Base-by-base conservation (phyloP, 2,888 invertebrate genomes). In the Penaeus monodon region DNA sequence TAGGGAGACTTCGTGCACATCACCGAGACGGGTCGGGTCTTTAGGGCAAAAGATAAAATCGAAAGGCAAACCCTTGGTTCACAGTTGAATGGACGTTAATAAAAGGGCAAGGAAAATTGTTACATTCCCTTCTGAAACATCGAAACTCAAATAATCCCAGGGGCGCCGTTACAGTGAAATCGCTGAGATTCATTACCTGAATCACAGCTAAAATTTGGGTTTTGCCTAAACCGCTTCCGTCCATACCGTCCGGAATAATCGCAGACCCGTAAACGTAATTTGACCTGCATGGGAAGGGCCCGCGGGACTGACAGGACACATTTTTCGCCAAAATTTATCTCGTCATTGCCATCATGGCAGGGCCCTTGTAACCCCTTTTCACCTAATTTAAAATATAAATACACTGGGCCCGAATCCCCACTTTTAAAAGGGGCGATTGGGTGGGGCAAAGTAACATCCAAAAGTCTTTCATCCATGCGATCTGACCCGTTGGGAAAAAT, bases 291-390 rank as follows among this genome's bases (percentile, higher is more conserved):
- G 8, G 77, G n/a, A 44, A 77, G 14, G 49, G 3, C n/a, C 14
- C 10, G 10, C 12, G 3, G 1, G 10, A 1, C 49, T 7, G 20
- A 20, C 77, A 77, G 4, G 17, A 17, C 6, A 33, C 3, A 38
- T n/a, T 24, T n/a, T 22, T 1, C n/a, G 8, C 77, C n/a, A n/a
- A n/a, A 77, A n/a, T 77, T 10, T 10, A 44, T 22, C 44, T 77
- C 77, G 49, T 77, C 77, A 49, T 49, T 77, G 77, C 77, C 44
- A 20, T 77, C 77, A 44, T 12, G 49, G 8, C 77, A 77, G n/a
- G n/a, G 29, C 24, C 49, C 22, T 17, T 44, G 77, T 20, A 22
- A n/a, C n/a, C 12, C 77, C 77, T 22, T 77, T 44, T 10, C 77
- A 77, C 20, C 49, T n/a, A 20, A 0, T n/a, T 49, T n/a, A 6